Conservation (phyloP, 2,888 invertebrate genomes). For the Ceramica pisi region DNA sequence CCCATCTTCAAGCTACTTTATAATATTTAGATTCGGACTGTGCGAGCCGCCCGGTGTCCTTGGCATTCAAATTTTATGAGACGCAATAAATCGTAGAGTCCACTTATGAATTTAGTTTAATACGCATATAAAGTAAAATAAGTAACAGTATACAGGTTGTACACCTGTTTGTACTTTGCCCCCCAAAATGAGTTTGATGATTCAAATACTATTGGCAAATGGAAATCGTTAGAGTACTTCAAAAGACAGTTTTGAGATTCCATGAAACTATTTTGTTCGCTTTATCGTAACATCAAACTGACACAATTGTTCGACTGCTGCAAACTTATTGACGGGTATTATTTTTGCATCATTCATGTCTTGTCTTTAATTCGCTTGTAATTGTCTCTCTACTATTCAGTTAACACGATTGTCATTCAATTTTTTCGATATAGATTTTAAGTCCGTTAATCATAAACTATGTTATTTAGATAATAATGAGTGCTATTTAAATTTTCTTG, state of each 20-base stretch:
- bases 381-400: too few relatives aligned
- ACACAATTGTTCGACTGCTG: too few relatives aligned
- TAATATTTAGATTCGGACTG: conserved; percentile 7
- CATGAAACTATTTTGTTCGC: not conserved
- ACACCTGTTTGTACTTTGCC: too few relatives aligned
- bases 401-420: too few relatives aligned
- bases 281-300: too few relatives aligned
- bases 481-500: too few relatives aligned
- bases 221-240: not conserved
- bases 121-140: not conserved
- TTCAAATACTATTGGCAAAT: not conserved
- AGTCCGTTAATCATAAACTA: too few relatives aligned
- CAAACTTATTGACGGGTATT: too few relatives aligned
- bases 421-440: too few relatives aligned
- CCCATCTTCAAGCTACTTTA: not conserved
- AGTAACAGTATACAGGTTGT: not conserved
- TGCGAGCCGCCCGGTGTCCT: conserved; percentile 1
- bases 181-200: not conserved
- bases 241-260: not conserved
- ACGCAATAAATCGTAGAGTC: conserved; percentile 5
- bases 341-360: too few relatives aligned
- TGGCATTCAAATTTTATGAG: conserved; percentile 25
- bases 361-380: too few relatives aligned
- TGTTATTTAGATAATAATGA: too few relatives aligned
- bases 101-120: not conserved